These are phyloP conservation scores for Clarias macrocephalus DNA, from an alignment of 2,113 vertebrate genomes.

Conservation along the genomic window DNA sequence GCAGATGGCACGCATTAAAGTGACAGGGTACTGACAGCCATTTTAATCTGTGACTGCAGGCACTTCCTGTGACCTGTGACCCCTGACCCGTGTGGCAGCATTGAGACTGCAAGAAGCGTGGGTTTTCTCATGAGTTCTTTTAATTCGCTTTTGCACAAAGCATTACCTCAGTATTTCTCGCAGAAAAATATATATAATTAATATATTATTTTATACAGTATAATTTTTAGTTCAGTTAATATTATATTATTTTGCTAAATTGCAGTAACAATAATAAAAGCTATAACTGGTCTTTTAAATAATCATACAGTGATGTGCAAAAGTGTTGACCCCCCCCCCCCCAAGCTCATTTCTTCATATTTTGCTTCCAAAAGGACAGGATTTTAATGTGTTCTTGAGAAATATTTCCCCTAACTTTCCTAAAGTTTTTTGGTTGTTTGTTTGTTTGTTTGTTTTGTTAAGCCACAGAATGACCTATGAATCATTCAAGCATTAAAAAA, in stretches of 20 bases:
- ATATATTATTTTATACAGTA: background rate
- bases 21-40: constrained; percentile 11
- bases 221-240: background rate
- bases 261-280: too few species aligned
- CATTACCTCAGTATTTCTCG: background rate
- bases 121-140: background rate
- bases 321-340: too few species aligned
- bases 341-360: too few species aligned
- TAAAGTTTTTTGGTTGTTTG: too few species aligned
- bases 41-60: constrained; percentile 39
- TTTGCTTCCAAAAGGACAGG: too few species aligned
- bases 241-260: too few species aligned
- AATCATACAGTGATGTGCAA: background rate
- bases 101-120: background rate
- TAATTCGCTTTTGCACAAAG: background rate
- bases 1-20: constrained; percentile 22
- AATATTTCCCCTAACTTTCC: too few species aligned
- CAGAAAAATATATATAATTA: background rate
- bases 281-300: background rate
- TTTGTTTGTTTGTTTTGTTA: too few species aligned
- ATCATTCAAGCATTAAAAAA: too few species aligned
- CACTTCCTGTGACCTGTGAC: constrained; percentile 44
- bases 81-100: constrained; percentile 1
- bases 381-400: too few species aligned
- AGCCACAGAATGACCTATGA: too few species aligned